Evolutionary conservation across 2,113 vertebrate genomes (phyloP).

Genomic region (Megaceryle maxima): DNA sequence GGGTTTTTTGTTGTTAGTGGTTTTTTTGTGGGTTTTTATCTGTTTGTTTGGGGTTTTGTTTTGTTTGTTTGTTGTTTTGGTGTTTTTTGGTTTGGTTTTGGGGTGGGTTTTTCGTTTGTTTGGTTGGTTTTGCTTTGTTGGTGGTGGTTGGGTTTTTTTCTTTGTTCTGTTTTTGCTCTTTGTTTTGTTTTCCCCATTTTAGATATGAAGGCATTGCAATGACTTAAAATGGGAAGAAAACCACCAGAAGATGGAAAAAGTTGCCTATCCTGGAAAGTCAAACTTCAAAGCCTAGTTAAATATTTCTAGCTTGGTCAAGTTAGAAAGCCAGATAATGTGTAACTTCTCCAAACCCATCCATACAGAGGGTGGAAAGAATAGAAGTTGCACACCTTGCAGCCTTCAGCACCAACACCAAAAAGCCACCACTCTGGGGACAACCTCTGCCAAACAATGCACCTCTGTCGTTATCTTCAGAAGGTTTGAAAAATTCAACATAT

Average conservation of each 20-base stretch:
- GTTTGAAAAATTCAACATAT: background rate
- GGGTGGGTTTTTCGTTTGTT: too few species aligned
- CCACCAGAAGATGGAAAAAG: background rate
- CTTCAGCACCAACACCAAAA: background rate
- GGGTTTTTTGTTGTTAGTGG: too few species aligned
- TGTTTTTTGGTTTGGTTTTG: too few species aligned
- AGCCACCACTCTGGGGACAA: rapidly evolving
- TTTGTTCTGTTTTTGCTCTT: background rate
- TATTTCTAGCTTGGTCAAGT: background rate
- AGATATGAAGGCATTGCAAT: background rate
- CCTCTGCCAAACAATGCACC: background rate
- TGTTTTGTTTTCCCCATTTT: background rate
- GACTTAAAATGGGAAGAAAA: background rate
- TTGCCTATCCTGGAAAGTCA: background rate
- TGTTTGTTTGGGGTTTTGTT: too few species aligned
- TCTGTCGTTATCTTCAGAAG: background rate
- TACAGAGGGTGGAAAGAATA: background rate
- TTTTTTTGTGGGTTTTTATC: too few species aligned
- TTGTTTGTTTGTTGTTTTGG: too few species aligned
- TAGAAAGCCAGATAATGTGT: background rate
- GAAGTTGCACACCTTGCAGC: background rate
- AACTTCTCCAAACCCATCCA: background rate
- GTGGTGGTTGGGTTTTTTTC: too few species aligned
- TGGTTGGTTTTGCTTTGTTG: too few species aligned
- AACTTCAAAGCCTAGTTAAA: background rate